Base-by-base conservation (phyloP, 1,140 invertebrate species). In the Apolygus lucorum region DNA sequence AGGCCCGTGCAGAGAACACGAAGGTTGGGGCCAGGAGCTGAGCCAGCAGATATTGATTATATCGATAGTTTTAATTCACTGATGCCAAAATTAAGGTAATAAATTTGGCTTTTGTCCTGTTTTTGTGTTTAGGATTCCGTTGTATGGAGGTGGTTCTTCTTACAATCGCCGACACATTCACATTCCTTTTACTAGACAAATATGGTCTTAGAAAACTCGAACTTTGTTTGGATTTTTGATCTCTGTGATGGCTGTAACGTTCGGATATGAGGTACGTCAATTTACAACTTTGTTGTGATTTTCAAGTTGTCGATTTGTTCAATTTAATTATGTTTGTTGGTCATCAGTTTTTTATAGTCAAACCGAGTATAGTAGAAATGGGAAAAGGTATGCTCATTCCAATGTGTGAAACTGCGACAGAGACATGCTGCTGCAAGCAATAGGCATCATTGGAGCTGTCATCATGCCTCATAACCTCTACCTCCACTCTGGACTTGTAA, bases 151-250 rank as follows among this genome's bases (percentile, higher is more conserved):
- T 28, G 92, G n/a, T 94, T 34, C 77, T 96, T 26, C 91, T 96
- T 65, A 96, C 94, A 17, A 86, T 96, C 42, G 77, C 87, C 0
- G 94, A 96, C 75, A 96, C 94, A 2, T 95, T 96, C 77, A 95
- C 92, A n/a, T 96, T 96, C 81, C 82, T 96, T 69, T 85, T 95
- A 71, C 80, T 96, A 67, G 94, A 96, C 76, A 94, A 91, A 75
- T 96, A 95, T 81, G 94, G 94, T 17, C 81, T 96, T 21, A 81
- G 94, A 72, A 95, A 95, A 80, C 79, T 96, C 69, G 94, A 96
- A 80, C 81, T 89, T 88, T 96, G 74, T 96, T 96, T 80, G 90
- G 84, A 28, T 82, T 92, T 72, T 82, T 96, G 0, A 96, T 96
- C 71, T 80, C 84, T 1, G 78, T 90, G 0, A 96, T 96, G 94